Evolutionary conservation across 2,113 vertebrate species (phyloP).

Genomic region (Harpagus bidentatus): DNA sequence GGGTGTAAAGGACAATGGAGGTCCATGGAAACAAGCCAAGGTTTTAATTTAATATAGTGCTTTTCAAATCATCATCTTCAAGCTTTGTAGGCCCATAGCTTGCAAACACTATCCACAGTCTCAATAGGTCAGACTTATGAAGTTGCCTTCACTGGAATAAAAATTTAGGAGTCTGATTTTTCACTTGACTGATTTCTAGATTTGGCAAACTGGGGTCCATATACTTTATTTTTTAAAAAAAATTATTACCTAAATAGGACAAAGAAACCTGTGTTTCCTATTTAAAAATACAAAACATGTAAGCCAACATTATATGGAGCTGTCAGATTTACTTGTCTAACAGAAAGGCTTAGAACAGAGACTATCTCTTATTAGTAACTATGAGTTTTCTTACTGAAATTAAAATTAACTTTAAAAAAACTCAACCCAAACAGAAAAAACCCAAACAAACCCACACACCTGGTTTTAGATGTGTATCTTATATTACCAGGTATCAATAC

Average conservation of each 20-base stretch:
- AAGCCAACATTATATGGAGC: neutral
- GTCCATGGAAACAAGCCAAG: neutral
- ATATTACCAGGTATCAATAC: neutral
- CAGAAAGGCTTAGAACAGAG: neutral
- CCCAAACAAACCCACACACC: neutral
- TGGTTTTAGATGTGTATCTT: neutral
- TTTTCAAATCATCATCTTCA: neutral
- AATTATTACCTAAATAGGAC: neutral
- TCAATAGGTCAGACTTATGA: neutral
- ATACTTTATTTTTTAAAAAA: neutral
- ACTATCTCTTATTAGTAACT: neutral
- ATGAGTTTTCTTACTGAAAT: neutral
- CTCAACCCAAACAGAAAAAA: neutral
- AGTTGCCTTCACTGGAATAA: neutral
- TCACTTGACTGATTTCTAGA: neutral
- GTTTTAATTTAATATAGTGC: neutral
- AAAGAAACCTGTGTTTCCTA: neutral
- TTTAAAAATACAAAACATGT: neutral
- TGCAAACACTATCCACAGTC: neutral
- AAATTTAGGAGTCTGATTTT: neutral
- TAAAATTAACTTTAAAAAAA: neutral
- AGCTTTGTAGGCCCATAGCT: neutral
- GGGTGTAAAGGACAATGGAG: neutral
- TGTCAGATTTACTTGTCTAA: neutral
- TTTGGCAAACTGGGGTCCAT: neutral